A percentile compares a stretch with the other conserved stretches of the same genome.
Evolutionary conservation across 2,113 vertebrate species (phyloP).

Genomic region (Butorides virescens): DNA sequence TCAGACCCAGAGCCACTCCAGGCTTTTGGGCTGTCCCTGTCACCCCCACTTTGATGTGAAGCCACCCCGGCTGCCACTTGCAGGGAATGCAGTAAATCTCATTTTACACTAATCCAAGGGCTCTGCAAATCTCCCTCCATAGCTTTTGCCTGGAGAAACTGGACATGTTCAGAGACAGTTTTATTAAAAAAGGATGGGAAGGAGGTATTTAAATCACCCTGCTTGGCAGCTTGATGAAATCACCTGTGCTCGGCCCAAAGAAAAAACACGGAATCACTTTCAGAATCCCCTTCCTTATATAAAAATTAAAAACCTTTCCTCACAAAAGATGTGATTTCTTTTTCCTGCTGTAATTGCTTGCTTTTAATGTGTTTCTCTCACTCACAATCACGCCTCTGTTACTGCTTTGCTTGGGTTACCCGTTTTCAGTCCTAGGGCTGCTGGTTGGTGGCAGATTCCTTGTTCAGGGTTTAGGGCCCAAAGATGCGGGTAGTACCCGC

Average conservation of each 20-base stretch:
- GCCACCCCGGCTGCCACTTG: background rate
- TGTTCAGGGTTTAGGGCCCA: background rate
- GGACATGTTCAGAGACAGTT: background rate
- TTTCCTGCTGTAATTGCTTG: background rate
- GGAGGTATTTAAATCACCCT: background rate
- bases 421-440: background rate
- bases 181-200: background rate
- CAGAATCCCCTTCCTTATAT: background rate
- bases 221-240: background rate
- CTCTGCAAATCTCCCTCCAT: background rate
- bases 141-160: background rate
- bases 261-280: fast-evolving
- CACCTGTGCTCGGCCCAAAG: background rate
- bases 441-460: fast-evolving
- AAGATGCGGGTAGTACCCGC: background rate
- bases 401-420: no score
- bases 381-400: fast-evolving
- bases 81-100: background rate
- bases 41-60: fast-evolving
- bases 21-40: background rate
- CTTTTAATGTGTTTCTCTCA: background rate
- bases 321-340: fast-evolving
- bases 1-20: background rate
- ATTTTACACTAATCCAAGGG: background rate
- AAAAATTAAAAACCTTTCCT: background rate